phyloP scores from a whole-genome alignment of 2,113 vertebrate genomes.

The Penelope pileata region DNA sequence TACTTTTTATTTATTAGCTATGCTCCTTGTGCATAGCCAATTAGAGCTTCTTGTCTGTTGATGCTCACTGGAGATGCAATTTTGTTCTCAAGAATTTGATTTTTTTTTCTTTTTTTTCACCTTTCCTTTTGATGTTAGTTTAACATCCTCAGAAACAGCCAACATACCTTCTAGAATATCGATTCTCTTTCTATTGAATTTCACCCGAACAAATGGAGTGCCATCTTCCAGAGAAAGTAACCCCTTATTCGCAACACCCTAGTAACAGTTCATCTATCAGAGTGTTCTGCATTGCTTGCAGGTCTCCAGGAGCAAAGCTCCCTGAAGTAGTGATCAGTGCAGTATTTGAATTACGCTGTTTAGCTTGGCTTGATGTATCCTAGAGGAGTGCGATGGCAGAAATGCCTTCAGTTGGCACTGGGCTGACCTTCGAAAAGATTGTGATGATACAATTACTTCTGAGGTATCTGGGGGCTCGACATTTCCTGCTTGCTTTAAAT shows the following conservation, averaged over 20 bases:
- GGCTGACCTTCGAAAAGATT: neutral
- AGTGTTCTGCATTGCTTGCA: neutral
- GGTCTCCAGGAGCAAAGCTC: neutral
- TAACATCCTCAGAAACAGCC: neutral
- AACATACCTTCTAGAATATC: neutral
- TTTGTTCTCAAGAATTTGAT: neutral
- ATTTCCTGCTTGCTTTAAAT: neutral
- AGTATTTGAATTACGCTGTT: neutral
- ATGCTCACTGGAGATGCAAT: neutral
- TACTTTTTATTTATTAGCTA: neutral
- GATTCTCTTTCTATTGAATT: neutral
- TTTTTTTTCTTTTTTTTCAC: neutral
- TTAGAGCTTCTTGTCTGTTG: neutral
- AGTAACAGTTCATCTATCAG: neutral
- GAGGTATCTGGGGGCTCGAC: neutral
- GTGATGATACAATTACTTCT: neutral
- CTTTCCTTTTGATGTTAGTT: neutral
- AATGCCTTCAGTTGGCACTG: neutral
- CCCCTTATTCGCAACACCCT: neutral
- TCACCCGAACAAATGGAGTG: neutral
- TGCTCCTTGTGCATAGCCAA: neutral
- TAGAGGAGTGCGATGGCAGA: neutral
- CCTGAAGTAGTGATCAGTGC: neutral
- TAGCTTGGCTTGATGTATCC: neutral
- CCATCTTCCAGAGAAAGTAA: neutral